Conservation (phyloP, 2,888 invertebrate species). For the Axea sp. region DNA sequence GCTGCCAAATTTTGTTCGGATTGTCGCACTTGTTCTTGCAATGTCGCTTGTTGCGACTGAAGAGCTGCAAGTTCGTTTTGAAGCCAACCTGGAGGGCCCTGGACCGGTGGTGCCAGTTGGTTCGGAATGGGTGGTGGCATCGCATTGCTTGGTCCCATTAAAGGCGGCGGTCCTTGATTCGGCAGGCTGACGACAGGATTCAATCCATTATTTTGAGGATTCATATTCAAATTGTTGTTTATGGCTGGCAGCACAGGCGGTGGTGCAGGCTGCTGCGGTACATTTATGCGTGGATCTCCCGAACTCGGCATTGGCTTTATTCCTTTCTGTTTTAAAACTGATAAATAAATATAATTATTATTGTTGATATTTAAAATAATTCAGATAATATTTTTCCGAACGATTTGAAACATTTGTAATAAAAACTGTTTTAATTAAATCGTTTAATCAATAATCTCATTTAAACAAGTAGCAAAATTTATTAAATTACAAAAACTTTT, state of each 20-base stretch:
- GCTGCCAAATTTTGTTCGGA: constrained; percentile 97
- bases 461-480: too few species aligned
- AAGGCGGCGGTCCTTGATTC: constrained; percentile 65
- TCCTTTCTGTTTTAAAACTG: constrained; percentile 88
- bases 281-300: constrained; percentile 78
- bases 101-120: constrained; percentile 72
- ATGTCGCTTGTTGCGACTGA: constrained; percentile 86
- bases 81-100: constrained; percentile 81
- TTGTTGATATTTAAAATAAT: not conserved
- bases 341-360: constrained; percentile 79
- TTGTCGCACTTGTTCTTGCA: constrained; percentile 95
- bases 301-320: constrained; percentile 80
- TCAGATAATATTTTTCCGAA: too few species aligned
- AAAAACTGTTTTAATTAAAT: too few species aligned
- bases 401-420: too few species aligned
- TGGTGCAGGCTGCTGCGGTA: constrained; percentile 77
- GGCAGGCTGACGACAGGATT: constrained; percentile 71
- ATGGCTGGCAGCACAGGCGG: constrained; percentile 78
- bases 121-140: constrained; percentile 69
- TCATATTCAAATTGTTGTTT: constrained; percentile 80
- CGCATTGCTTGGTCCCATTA: constrained; percentile 62
- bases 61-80: constrained; percentile 76
- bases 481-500: too few species aligned
- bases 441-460: too few species aligned
- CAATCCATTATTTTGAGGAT: constrained; percentile 79